These are phyloP conservation scores for Ariopsis seemanni DNA, from an alignment of 2,113 vertebrate genomes.

Conservation along the genomic window DNA sequence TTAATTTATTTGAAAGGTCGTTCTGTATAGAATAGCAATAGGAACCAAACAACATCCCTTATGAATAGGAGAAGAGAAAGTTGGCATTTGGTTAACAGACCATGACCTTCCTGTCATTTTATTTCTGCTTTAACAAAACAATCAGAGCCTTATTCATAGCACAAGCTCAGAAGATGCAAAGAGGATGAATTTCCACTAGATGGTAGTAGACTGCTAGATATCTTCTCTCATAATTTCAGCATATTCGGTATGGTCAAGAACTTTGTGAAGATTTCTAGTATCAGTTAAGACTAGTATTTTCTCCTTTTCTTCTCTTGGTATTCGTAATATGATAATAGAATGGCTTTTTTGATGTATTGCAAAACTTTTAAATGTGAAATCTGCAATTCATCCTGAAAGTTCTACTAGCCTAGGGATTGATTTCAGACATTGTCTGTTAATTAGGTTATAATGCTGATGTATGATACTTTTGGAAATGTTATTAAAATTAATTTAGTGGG, in stretches of 20 bases:
- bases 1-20: background rate
- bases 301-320: background rate
- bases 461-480: background rate
- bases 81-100: conserved; percentile 17
- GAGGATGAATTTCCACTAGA: conserved; percentile 54
- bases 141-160: background rate
- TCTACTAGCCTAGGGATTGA: background rate
- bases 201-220: conserved; percentile 41
- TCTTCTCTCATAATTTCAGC: background rate
- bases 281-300: background rate
- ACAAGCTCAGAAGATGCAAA: background rate
- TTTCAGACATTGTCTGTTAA: background rate
- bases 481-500: no score
- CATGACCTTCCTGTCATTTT: conserved; percentile 18
- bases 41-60: conserved; percentile 21
- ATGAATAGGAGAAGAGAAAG: conserved; percentile 3
- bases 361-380: background rate
- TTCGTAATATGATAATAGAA: background rate
- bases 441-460: background rate
- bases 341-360: background rate
- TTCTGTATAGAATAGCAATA: background rate
- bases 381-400: background rate
- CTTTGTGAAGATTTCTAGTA: background rate
- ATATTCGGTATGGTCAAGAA: background rate
- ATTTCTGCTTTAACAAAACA: conserved; percentile 16